phyloP scores from a whole-genome alignment of 2,888 invertebrate species.

The Melieria crassipennis region DNA sequence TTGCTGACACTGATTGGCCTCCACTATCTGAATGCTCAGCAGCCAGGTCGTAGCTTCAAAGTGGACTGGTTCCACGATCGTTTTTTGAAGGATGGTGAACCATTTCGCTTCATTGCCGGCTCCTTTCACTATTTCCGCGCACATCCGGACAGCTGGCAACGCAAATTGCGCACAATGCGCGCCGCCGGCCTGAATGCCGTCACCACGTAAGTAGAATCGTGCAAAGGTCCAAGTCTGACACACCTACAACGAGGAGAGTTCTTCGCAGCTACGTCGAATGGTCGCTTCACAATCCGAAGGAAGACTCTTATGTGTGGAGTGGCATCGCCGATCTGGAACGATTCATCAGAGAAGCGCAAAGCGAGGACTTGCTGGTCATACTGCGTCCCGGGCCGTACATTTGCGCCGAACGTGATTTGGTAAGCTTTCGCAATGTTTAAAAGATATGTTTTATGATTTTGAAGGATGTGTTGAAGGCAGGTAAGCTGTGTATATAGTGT shows the following conservation, averaged over 20 bases:
- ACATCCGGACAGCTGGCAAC: slow-evolving; percentile 81
- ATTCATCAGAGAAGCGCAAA: slow-evolving; percentile 78
- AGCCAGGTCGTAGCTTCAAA: slow-evolving; percentile 60
- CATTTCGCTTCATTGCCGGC: slow-evolving; percentile 78
- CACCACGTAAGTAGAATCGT: slow-evolving; percentile 73
- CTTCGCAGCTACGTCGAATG: slow-evolving; percentile 83
- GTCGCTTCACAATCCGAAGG: slow-evolving; percentile 86
- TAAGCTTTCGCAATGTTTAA: slow-evolving; percentile 44
- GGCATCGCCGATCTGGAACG: slow-evolving; percentile 77
- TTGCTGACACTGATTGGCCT: slow-evolving; percentile 30
- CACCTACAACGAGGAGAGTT: background rate
- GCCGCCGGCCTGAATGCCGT: slow-evolving; percentile 89
- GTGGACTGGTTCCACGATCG: slow-evolving; percentile 71
- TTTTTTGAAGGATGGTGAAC: slow-evolving; percentile 78
- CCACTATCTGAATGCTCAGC: slow-evolving; percentile 5
- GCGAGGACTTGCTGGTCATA: slow-evolving; percentile 81
- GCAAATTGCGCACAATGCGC: slow-evolving; percentile 78
- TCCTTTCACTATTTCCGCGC: slow-evolving; percentile 89
- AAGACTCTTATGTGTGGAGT: slow-evolving; percentile 72
- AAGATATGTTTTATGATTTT: no score
- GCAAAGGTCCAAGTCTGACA: background rate
- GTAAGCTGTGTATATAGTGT: no score
- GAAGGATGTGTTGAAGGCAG: no score
- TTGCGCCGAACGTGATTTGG: slow-evolving; percentile 87
- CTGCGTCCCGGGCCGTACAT: slow-evolving; percentile 91